Evolutionary conservation across 2,888 invertebrate species (phyloP).

Genomic region (Acanthosepion esculentum): DNA sequence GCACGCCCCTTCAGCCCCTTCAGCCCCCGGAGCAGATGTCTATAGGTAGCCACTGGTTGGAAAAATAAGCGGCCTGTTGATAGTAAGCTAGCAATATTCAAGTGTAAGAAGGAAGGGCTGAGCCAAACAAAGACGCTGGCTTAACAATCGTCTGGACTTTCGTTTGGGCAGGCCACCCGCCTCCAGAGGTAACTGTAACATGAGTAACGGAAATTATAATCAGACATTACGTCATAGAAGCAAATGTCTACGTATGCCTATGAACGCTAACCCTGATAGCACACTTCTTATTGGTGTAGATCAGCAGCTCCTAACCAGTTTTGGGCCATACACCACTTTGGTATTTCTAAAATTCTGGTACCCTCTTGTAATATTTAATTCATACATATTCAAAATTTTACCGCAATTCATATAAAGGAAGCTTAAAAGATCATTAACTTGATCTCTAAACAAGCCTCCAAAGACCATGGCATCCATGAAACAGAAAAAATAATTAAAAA

Average conservation of each 20-base stretch:
- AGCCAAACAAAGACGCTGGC: background rate
- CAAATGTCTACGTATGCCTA: background rate
- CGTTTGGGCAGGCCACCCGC: constrained; percentile 8
- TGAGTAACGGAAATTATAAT: background rate
- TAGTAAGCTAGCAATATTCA: too few relatives aligned
- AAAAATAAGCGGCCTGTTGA: background rate
- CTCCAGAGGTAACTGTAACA: background rate
- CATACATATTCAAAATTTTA: too few relatives aligned
- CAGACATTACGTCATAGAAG: background rate
- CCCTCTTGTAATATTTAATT: too few relatives aligned
- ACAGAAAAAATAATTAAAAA: too few relatives aligned
- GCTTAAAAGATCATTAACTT: too few relatives aligned
- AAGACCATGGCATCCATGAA: too few relatives aligned
- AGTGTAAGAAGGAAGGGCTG: background rate
- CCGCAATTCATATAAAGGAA: too few relatives aligned
- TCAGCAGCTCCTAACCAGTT: too few relatives aligned
- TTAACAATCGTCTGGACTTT: background rate
- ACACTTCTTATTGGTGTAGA: background rate
- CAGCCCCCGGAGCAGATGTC: too few relatives aligned
- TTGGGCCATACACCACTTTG: too few relatives aligned
- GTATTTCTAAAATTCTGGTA: too few relatives aligned
- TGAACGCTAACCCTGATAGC: background rate
- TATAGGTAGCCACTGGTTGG: background rate
- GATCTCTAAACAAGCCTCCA: too few relatives aligned
- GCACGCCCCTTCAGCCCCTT: background rate